Evolutionary conservation across 2,888 invertebrate species (phyloP).

Genomic region (Hyalella azteca): DNA sequence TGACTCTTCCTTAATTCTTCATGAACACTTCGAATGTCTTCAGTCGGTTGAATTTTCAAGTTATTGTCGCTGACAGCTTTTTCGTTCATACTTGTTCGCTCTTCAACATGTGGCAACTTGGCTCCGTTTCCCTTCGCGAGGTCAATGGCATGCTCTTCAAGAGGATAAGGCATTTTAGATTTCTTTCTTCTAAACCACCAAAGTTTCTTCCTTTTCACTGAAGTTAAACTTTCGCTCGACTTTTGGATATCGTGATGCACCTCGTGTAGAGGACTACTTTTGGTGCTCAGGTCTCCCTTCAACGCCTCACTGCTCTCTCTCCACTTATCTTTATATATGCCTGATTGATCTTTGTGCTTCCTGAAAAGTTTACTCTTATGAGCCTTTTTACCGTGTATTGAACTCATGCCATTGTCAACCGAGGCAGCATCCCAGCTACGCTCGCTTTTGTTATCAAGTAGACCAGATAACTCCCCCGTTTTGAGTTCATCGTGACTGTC

Average conservation of each 20-base stretch:
- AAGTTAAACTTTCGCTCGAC: constrained; percentile 26
- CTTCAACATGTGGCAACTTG: neutral
- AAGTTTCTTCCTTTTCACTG: constrained; percentile 16
- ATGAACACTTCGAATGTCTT: neutral
- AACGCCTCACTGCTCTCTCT: constrained; percentile 15
- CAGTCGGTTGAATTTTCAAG: neutral
- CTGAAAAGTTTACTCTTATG: neutral
- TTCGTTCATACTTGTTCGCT: neutral
- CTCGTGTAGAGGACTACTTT: constrained; percentile 26
- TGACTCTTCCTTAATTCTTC: constrained; percentile 26
- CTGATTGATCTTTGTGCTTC: neutral
- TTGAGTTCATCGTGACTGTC: constrained; percentile 12
- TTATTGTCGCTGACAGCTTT: constrained; percentile 26
- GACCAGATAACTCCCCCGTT: neutral
- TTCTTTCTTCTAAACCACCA: constrained; percentile 34
- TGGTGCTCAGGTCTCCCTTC: constrained; percentile 23
- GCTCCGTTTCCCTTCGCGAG: neutral
- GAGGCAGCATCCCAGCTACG: constrained; percentile 32
- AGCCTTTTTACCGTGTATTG: neutral
- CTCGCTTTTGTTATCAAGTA: neutral
- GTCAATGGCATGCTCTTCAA: neutral
- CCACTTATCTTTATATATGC: constrained; percentile 16
- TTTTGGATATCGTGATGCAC: constrained; percentile 11
- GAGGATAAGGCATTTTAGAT: neutral
- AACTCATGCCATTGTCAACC: neutral